Conservation (phyloP, 2,797 vertebrate genomes). For the Huso huso region DNA sequence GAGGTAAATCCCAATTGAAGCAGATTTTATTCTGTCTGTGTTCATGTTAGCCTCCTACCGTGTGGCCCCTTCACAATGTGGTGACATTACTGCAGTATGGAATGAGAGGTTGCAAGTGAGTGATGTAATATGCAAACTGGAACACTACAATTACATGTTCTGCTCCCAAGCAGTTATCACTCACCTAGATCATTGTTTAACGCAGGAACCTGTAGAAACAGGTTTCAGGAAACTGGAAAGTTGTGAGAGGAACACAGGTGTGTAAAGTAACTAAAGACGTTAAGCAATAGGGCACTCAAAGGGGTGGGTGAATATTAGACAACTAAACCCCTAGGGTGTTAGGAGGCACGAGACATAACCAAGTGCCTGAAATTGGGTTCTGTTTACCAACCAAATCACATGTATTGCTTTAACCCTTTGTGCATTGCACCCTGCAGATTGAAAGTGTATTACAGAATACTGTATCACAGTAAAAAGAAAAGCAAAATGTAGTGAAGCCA, state of each 20-base stretch:
- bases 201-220: constrained; percentile 6
- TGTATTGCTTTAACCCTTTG: too few species aligned
- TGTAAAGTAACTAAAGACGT: constrained; percentile 4
- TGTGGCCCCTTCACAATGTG: neutral
- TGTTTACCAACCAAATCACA: too few species aligned
- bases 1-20: too few species aligned
- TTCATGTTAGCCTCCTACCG: neutral
- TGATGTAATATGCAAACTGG: neutral
- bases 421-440: too few species aligned
- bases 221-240: constrained; percentile 2
- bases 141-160: neutral
- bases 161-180: constrained; percentile 3
- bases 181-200: neutral
- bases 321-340: constrained; percentile 2
- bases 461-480: too few species aligned
- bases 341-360: neutral
- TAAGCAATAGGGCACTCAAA: neutral
- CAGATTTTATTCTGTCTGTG: too few species aligned
- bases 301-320: constrained; percentile 1
- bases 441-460: too few species aligned
- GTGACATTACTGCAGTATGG: neutral
- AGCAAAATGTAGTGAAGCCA: too few species aligned
- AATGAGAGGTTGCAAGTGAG: neutral
- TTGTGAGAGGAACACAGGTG: constrained; percentile 12
- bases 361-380: neutral